These are phyloP conservation scores for Trichacis sp. DNA, from an alignment of 2,888 invertebrate species.

Conservation along the genomic window DNA sequence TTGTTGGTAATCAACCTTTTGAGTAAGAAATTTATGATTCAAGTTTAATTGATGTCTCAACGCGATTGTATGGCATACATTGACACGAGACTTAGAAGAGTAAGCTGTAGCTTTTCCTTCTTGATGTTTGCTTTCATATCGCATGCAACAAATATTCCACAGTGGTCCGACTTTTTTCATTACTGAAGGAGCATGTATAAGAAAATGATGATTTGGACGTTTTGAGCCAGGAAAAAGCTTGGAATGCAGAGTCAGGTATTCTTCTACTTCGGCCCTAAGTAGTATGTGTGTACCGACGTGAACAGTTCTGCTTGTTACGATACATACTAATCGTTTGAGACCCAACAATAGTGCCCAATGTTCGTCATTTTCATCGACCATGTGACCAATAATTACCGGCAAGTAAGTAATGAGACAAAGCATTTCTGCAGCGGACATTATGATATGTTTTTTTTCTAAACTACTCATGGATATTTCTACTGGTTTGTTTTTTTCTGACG, in stretches of 20 bases:
- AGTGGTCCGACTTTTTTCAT: conserved; percentile 36
- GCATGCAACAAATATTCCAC: conserved; percentile 31
- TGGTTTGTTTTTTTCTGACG: too few species aligned
- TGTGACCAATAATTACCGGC: neutral
- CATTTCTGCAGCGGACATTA: conserved; percentile 2
- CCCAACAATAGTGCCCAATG: neutral
- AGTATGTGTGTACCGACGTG: too few species aligned
- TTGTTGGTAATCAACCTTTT: too few species aligned
- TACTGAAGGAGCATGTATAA: conserved; percentile 19
- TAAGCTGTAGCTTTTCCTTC: conserved; percentile 22
- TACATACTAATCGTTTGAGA: too few species aligned
- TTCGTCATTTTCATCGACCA: neutral
- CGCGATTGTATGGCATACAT: conserved; percentile 30
- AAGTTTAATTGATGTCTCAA: conserved; percentile 25
- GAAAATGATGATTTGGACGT: conserved; percentile 6
- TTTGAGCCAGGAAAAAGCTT: conserved; percentile 15
- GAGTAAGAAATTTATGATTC: conserved; percentile 22
- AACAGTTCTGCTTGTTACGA: too few species aligned
- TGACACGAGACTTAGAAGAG: conserved; percentile 23
- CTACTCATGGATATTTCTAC: neutral
- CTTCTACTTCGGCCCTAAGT: too few species aligned
- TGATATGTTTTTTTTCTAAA: neutral
- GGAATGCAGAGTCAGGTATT: conserved; percentile 6
- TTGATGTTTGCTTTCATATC: conserved; percentile 37
- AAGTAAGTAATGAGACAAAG: neutral